Conservation (phyloP, 2,113 vertebrate species). For the Chrysochloris asiatica region DNA sequence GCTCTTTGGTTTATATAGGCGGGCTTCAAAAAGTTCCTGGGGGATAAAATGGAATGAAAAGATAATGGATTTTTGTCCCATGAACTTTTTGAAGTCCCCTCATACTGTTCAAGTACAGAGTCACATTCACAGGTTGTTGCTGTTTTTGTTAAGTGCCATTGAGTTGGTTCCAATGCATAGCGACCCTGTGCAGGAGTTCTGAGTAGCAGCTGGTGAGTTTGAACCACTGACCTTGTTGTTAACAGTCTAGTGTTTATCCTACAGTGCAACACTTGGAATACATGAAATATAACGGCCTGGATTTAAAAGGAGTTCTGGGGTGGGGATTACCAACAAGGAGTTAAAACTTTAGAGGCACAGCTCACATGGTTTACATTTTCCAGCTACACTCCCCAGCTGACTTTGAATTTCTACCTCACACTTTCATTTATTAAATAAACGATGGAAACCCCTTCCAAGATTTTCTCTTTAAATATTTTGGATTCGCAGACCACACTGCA, state of each 20-base stretch:
- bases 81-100: too few species aligned
- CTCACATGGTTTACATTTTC: constrained; percentile 53
- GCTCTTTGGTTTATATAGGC: neutral
- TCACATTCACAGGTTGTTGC: neutral
- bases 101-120: neutral
- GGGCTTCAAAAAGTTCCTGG: too few species aligned
- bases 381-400: constrained; percentile 43
- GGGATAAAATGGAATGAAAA: too few species aligned
- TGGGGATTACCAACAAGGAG: neutral
- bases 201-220: too few species aligned
- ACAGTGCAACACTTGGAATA: too few species aligned
- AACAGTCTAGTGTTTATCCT: too few species aligned
- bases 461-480: constrained; percentile 69
- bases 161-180: too few species aligned
- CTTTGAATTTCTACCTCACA: constrained; percentile 46
- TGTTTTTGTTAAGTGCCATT: too few species aligned
- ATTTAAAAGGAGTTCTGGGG: neutral
- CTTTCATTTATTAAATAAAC: constrained; percentile 58
- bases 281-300: neutral
- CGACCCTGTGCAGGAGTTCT: too few species aligned
- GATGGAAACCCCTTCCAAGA: constrained; percentile 57
- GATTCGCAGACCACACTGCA: neutral
- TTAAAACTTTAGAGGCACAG: constrained; percentile 28
- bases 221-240: too few species aligned
- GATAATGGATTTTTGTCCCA: too few species aligned